These are phyloP conservation scores for Guaruba guarouba DNA, from an alignment of 2,113 vertebrate genomes.

Conservation along the genomic window DNA sequence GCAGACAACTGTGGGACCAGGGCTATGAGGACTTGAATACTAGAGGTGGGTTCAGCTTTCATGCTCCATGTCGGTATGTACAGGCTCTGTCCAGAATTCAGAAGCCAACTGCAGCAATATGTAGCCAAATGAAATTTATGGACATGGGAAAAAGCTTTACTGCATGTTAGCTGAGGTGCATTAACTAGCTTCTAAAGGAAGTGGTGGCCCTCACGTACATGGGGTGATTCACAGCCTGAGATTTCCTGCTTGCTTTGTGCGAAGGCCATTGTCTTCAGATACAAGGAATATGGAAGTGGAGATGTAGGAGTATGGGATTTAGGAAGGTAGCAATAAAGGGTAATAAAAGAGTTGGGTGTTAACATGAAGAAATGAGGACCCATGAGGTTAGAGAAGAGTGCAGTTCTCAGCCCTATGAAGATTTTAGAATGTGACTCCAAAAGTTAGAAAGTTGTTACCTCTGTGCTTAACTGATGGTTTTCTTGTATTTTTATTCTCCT, in stretches of 20 bases:
- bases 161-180: neutral
- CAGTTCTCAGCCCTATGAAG: neutral
- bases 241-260: neutral
- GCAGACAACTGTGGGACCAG: neutral
- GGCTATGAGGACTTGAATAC: neutral
- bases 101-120: neutral
- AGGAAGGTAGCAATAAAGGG: neutral
- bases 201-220: neutral
- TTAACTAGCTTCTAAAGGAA: neutral
- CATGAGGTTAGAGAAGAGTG: neutral
- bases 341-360: neutral
- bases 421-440: neutral
- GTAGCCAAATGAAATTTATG: neutral
- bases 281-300: neutral
- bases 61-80: neutral
- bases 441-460: neutral
- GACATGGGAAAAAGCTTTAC: neutral
- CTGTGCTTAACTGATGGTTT: neutral
- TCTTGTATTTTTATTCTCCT: neutral
- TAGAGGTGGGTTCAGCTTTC: neutral
- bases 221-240: neutral
- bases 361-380: neutral
- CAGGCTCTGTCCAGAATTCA: neutral
- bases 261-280: neutral
- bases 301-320: neutral